Percentiles rank a stretch among this genome's conserved stretches.
phyloP scores from a whole-genome alignment of 2,113 vertebrate species.

The Xiphophorus maculatus region DNA sequence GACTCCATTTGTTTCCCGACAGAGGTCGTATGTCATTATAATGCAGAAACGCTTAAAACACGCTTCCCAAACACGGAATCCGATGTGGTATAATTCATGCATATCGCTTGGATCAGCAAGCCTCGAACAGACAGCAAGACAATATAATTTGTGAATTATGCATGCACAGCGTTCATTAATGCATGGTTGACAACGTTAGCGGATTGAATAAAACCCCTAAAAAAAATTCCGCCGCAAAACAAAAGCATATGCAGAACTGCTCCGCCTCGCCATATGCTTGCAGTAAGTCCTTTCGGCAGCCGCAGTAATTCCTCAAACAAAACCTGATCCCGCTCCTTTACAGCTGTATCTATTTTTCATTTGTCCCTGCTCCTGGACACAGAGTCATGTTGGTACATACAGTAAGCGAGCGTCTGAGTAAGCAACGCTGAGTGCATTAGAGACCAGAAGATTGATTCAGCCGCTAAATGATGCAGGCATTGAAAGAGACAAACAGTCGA shows the following conservation, averaged over 20 bases:
- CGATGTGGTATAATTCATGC: slow-evolving; percentile 36
- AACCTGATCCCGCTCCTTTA: slow-evolving; percentile 14
- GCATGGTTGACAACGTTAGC: slow-evolving; percentile 30
- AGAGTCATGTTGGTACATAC: slow-evolving; percentile 46
- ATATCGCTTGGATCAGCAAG: slow-evolving; percentile 20
- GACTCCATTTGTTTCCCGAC: slow-evolving; percentile 18
- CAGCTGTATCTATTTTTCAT: slow-evolving; percentile 33
- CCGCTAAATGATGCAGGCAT: slow-evolving; percentile 73
- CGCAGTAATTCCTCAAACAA: slow-evolving; percentile 42
- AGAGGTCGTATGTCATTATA: slow-evolving; percentile 22
- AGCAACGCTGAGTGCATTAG: slow-evolving; percentile 77
- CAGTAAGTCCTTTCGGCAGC: slow-evolving; percentile 26
- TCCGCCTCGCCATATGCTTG: slow-evolving; percentile 36
- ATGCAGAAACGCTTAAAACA: slow-evolving; percentile 12
- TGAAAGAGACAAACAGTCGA: slow-evolving; percentile 64
- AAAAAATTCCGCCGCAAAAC: slow-evolving; percentile 12
- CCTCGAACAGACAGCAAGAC: slow-evolving; percentile 20
- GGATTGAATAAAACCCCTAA: slow-evolving; percentile 17
- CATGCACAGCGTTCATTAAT: slow-evolving; percentile 11
- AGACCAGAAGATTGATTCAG: slow-evolving; percentile 63
- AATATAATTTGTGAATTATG: slow-evolving; percentile 37
- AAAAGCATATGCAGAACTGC: slow-evolving; percentile 21
- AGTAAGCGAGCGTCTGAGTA: slow-evolving; percentile 63
- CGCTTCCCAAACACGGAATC: slow-evolving; percentile 29
- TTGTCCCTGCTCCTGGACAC: slow-evolving; percentile 22